Evolutionary conservation across 2,888 invertebrate species (phyloP), one percentile per base, ranked within the genome.

Genomic region (Drosophila imparisetae): DNA sequence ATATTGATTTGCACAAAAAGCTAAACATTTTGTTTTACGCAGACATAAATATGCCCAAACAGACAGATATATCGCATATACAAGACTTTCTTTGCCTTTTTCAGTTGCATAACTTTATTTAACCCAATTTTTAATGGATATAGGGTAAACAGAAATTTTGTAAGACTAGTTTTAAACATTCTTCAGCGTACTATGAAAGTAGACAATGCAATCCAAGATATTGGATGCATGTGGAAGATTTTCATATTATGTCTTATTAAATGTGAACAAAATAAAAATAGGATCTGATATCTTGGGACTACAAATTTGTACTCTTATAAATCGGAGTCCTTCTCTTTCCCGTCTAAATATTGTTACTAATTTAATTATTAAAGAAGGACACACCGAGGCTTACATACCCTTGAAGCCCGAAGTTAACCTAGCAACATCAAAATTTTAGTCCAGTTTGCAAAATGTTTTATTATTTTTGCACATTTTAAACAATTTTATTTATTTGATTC

Each of bases 1-100:
- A 0, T 42, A 13, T 21, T 42, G 13, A 21, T 21, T 42, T 8
- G 0, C 2, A 6, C 0, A n/a, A 2, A 2, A n/a, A 42, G 0
- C n/a, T 42, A 0, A 42, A 42, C 42, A 42, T 42, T 42, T 5
- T 42, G 5, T n/a, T 2, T 3, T 7, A 38, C 3, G 7, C 2
- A 1, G 18, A 7, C 1, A 38, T 1, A 4, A n/a, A n/a, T 38
- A n/a, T 38, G 4, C 3, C 8, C n/a, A 7, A 38, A 1, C 38
- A n/a, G 2, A 21, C n/a, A 11, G 0, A n/a, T n/a, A 40, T n/a
- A 42, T 42, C 0, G n/a, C 40, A 2, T 24, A 24, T 24, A 24
- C 2, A 24, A 24, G 2, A 24, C 24, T 24, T 24, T 24, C 2
- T 24, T 24, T 2, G 27, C 27, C 27, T 36, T 6, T 36, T 10